Evolutionary conservation across 2,113 vertebrate species (phyloP).

Genomic region (Ochotona curzoniae): DNA sequence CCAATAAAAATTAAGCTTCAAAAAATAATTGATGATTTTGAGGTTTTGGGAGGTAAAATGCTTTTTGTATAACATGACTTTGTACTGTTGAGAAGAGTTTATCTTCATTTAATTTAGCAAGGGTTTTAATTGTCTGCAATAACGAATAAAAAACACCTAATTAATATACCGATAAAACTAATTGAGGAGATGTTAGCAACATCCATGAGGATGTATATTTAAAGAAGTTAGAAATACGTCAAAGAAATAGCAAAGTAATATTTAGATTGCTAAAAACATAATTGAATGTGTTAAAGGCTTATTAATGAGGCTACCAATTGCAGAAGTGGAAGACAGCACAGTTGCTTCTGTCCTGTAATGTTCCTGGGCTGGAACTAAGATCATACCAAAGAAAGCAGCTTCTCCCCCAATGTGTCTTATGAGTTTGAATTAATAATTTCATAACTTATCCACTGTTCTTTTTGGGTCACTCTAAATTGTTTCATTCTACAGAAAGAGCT

Average conservation of each 20-base stretch:
- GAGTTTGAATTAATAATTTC: conserved; percentile 16
- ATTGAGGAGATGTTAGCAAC: conserved; percentile 55
- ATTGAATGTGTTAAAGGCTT: conserved; percentile 34
- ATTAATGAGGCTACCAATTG: conserved; percentile 58
- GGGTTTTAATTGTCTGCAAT: conserved; percentile 60
- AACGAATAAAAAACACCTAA: conserved; percentile 32
- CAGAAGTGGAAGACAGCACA: background rate
- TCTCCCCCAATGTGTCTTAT: background rate
- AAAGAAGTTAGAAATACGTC: conserved; percentile 65
- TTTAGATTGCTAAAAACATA: conserved; percentile 52
- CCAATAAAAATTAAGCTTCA: background rate
- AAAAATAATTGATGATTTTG: background rate
- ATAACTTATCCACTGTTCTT: background rate
- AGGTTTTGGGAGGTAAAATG: conserved; percentile 26
- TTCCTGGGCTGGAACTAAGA: conserved; percentile 23
- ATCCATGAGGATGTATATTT: conserved; percentile 55
- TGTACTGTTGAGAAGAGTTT: background rate
- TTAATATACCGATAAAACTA: conserved; percentile 67
- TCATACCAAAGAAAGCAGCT: background rate
- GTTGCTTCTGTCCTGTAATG: background rate
- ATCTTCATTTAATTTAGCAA: conserved; percentile 19
- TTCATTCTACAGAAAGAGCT: conserved; percentile 27
- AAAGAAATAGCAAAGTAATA: conserved; percentile 63
- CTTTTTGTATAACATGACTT: conserved; percentile 26
- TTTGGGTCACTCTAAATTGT: background rate